Percentiles rank a stretch among this genome's conserved stretches.
Conservation (phyloP, 2,113 vertebrate genomes). For the Sciurus niger region DNA sequence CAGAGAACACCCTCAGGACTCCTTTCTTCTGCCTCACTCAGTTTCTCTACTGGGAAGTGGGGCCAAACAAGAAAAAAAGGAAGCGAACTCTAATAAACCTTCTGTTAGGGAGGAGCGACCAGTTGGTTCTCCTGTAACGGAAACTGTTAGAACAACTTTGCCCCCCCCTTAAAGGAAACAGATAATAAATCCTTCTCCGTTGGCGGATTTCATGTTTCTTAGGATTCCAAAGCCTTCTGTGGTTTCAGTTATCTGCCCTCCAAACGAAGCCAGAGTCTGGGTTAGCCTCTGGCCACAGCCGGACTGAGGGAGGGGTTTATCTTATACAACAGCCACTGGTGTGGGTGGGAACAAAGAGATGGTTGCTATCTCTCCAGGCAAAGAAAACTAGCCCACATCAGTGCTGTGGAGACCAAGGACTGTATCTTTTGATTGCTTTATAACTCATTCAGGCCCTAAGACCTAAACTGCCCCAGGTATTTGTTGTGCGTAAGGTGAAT, state of each 20-base stretch:
- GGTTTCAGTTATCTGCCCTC: slow-evolving; percentile 80
- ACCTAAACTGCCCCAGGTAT: not conserved
- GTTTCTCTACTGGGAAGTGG: slow-evolving; percentile 55
- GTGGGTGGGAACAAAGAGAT: slow-evolving; percentile 77
- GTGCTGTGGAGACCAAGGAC: not conserved
- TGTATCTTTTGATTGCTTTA: not conserved
- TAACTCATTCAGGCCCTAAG: not conserved
- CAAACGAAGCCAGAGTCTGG: slow-evolving; percentile 55
- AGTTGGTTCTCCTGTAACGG: slow-evolving; percentile 77
- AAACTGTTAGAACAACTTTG: slow-evolving; percentile 82
- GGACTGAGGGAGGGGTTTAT: slow-evolving; percentile 79
- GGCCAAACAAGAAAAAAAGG: slow-evolving; percentile 55
- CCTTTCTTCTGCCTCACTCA: slow-evolving; percentile 19
- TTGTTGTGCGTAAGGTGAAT: slow-evolving; percentile 21
- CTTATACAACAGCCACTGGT: slow-evolving; percentile 62
- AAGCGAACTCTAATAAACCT: slow-evolving; percentile 66
- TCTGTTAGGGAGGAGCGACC: slow-evolving; percentile 75
- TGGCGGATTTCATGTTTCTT: slow-evolving; percentile 79
- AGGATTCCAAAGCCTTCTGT: slow-evolving; percentile 74
- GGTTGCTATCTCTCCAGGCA: slow-evolving; percentile 64
- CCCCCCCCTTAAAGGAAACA: slow-evolving; percentile 79
- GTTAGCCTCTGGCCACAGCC: slow-evolving; percentile 71
- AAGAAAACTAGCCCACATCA: not conserved
- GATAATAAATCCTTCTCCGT: slow-evolving; percentile 84
- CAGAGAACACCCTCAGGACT: not conserved